Conservation (phyloP, 2,113 vertebrate genomes). For the Tragelaphus strepsiceros region DNA sequence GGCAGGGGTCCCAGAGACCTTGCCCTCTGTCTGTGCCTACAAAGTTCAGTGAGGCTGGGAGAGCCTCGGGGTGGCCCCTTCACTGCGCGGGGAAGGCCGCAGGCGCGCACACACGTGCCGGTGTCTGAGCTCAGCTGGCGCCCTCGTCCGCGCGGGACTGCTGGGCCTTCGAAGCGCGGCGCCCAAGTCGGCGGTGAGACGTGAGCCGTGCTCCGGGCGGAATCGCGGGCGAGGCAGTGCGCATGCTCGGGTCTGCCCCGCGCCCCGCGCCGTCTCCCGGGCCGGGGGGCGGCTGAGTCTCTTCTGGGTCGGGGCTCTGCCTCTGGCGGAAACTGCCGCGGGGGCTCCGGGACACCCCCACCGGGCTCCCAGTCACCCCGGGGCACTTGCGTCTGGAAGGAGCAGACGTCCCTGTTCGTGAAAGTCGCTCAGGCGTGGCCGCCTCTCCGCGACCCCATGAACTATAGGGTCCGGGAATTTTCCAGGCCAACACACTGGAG, state of each 20-base stretch:
- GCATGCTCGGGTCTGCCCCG: background rate
- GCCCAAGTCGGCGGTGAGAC: background rate
- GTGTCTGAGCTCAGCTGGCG: background rate
- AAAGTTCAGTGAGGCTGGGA: background rate
- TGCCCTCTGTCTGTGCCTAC: background rate
- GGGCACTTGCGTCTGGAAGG: background rate
- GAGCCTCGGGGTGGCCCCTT: background rate
- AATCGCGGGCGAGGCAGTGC: no score
- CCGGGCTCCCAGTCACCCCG: background rate
- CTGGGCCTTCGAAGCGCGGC: background rate
- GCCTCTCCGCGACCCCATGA: background rate
- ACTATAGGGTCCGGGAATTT: background rate
- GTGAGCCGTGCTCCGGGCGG: no score
- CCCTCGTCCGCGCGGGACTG: no score
- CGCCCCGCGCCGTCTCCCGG: accelerated
- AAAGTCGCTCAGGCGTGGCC: background rate
- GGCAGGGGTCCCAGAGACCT: background rate
- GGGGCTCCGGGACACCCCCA: background rate
- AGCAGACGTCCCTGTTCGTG: background rate
- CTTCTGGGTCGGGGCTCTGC: no score
- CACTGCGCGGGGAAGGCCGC: accelerated
- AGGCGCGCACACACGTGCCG: background rate
- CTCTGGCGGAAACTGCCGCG: background rate
- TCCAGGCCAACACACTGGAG: background rate
- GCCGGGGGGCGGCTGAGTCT: no score